Percentiles rank a stretch among this genome's conserved stretches.
These are phyloP conservation scores for Polyergus mexicanus DNA, from an alignment of 1,140 invertebrate species.

Conservation along the genomic window DNA sequence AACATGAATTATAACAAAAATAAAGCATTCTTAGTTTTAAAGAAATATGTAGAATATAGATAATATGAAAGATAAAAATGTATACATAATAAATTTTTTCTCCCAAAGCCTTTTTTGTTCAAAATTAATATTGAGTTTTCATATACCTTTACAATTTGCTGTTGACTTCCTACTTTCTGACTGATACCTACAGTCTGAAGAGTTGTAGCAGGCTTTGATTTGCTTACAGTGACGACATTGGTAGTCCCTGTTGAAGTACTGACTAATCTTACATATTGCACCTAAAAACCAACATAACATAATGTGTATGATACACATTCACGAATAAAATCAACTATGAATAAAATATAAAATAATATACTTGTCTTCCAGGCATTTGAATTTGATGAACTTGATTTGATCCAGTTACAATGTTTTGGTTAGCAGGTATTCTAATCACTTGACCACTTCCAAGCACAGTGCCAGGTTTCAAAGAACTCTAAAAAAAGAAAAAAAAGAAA, in stretches of 20 bases:
- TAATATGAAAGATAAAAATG: background rate
- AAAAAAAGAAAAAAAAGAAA: conserved; percentile 28
- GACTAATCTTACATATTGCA: conserved; percentile 91
- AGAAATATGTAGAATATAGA: conserved; percentile 3
- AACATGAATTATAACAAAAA: background rate
- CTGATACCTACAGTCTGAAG: conserved; percentile 82
- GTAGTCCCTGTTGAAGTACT: conserved; percentile 85
- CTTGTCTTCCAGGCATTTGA: conserved; percentile 90
- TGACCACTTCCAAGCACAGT: conserved; percentile 86
- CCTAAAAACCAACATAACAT: conserved; percentile 82
- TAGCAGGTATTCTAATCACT: conserved; percentile 89
- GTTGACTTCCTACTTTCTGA: conserved; percentile 82
- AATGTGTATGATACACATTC: background rate
- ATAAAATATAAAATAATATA: conserved; percentile 77
- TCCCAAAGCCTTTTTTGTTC: background rate
- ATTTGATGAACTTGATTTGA: conserved; percentile 90
- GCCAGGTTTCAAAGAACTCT: conserved; percentile 84
- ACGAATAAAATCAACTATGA: background rate
- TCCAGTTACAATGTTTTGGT: conserved; percentile 85
- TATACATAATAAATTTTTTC: background rate
- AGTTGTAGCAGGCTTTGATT: conserved; percentile 82
- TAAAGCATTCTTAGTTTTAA: background rate
- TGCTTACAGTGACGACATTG: conserved; percentile 84
- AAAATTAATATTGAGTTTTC: background rate
- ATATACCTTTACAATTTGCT: conserved; percentile 83